Percentiles rank a stretch among this genome's conserved stretches.
These are phyloP conservation scores for Diploscapter pachys DNA, from an alignment of 1,140 invertebrate species.

Conservation along the genomic window DNA sequence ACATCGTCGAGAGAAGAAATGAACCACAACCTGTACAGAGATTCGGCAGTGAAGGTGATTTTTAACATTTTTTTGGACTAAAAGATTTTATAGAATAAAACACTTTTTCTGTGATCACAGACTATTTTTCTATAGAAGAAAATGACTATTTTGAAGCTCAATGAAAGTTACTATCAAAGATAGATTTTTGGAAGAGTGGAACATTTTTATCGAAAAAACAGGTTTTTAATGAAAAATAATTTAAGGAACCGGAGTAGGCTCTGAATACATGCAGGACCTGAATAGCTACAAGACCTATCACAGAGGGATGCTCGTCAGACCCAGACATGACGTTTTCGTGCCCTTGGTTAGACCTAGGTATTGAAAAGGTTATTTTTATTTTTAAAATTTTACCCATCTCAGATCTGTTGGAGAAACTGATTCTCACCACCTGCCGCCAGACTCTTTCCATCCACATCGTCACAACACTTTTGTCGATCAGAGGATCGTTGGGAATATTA, in stretches of 20 bases:
- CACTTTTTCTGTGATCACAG: not conserved
- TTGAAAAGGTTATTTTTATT: too few species aligned
- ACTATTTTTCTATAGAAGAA: too few species aligned
- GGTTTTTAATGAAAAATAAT: not conserved
- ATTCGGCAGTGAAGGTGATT: slow-evolving; percentile 28
- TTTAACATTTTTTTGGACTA: not conserved
- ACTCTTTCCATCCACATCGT: not conserved
- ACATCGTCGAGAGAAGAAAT: too few species aligned
- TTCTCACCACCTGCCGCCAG: too few species aligned
- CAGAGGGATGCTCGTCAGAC: not conserved
- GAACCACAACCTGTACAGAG: slow-evolving; percentile 21
- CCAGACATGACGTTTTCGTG: not conserved
- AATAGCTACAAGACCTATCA: not conserved
- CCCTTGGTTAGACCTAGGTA: not conserved
- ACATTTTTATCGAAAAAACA: not conserved
- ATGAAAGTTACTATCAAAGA: not conserved
- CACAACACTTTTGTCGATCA: not conserved
- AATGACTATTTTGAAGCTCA: too few species aligned
- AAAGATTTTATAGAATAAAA: not conserved
- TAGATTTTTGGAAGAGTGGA: not conserved
- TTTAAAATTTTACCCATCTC: not conserved
- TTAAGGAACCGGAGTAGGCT: not conserved
- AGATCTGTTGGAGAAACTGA: not conserved
- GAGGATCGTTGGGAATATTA: slow-evolving; percentile 19
- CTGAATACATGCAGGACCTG: too few species aligned